Evolutionary conservation across 2,888 invertebrate genomes (phyloP), one percentile per base, ranked within the genome.

Genomic region (Trichogramma evanescens): DNA sequence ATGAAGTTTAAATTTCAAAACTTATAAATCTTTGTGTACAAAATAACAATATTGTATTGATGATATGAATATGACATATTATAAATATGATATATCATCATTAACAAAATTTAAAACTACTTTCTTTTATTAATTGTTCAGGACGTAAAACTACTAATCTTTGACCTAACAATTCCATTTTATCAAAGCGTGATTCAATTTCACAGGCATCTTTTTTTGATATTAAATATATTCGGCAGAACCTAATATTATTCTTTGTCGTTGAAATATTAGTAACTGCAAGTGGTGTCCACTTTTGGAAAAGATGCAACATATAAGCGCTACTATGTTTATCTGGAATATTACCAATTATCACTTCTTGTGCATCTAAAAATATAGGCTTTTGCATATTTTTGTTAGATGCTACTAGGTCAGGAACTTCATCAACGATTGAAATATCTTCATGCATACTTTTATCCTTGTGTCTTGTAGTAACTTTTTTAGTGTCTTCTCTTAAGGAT

Each of bases 271-370:
- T 10, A 0, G 69, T 69, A 4, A 69, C 64, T 1, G 69, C 62
- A 50, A 76, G 65, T 0, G 75, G 74, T 5, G 70, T 58, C 56
- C 66, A 67, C 26, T 70, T 66, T 40, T 71, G 65, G 4, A 76
- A 61, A 4, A 76, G 65, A 63, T 74, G 71, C 4, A 75, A 59
- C 13, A 76, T 71, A 9, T 70, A 74, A 39, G 70, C 65, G 38
- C 65, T 13, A 0, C 68, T 66, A 54, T 61, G 69, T 4, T 64
- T 54, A 0, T 54, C 13, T 50, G 66, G 69, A 50, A 75, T 64
- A 58, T 76, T 76, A 4, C 71, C 74, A 1, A 76, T 67, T n/a
- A 75, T 67, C 9, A 76, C 54, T 62, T 72, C 72, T 53, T 67
- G 62, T 0, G 72, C 70, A 43, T 53, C 7, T 9, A 46, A 5